phyloP scores from a whole-genome alignment of 2,888 invertebrate species.

The Pollenia angustigena region DNA sequence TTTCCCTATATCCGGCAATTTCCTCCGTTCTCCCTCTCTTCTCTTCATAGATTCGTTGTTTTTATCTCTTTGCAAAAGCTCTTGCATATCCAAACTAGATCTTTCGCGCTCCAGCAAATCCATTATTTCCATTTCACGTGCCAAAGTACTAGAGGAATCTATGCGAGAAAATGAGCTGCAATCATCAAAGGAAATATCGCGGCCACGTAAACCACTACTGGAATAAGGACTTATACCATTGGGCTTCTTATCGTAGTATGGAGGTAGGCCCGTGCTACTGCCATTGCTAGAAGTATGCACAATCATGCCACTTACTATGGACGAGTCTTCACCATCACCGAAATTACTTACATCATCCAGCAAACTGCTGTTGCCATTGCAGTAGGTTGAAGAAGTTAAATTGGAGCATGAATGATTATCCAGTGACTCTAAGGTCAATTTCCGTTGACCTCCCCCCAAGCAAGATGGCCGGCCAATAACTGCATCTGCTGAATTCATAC shows the following conservation, averaged over 20 bases:
- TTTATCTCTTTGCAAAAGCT: constrained; percentile 82
- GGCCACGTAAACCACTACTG: constrained; percentile 76
- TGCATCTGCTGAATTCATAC: constrained; percentile 32
- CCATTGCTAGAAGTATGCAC: constrained; percentile 75
- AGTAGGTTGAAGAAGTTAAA: constrained; percentile 82
- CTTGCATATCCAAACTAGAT: constrained; percentile 83
- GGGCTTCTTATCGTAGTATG: constrained; percentile 77
- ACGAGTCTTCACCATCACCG: constrained; percentile 83
- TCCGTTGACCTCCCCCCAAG: constrained; percentile 69
- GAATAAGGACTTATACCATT: constrained; percentile 61
- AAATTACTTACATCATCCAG: constrained; percentile 81
- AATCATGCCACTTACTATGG: constrained; percentile 83
- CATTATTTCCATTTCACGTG: constrained; percentile 84
- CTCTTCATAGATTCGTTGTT: constrained; percentile 79
- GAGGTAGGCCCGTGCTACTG: constrained; percentile 72
- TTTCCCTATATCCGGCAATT: constrained; percentile 83
- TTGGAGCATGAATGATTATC: constrained; percentile 83
- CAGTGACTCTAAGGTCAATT: constrained; percentile 78
- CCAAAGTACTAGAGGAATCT: constrained; percentile 81
- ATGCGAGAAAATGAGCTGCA: constrained; percentile 80
- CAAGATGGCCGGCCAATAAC: constrained; percentile 34
- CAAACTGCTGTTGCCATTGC: constrained; percentile 79
- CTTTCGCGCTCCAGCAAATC: constrained; percentile 84
- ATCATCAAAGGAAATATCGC: constrained; percentile 82
- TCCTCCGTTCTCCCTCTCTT: constrained; percentile 79